phyloP scores from a whole-genome alignment of 1,140 invertebrate genomes.

The Aplysia californica region DNA sequence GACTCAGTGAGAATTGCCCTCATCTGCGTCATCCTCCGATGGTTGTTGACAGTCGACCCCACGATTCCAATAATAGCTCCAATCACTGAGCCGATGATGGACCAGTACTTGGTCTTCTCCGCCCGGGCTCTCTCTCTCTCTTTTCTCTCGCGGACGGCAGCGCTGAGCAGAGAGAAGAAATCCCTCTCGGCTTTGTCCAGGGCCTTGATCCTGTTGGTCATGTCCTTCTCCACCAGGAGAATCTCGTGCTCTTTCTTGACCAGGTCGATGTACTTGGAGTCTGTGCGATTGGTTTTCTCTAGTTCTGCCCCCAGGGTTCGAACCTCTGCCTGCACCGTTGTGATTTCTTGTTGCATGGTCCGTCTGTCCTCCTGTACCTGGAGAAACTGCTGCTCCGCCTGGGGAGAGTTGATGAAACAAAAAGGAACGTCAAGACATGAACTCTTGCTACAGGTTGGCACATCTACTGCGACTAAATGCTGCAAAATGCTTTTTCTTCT shows the following conservation, averaged over 20 bases:
- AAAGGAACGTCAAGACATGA: background rate
- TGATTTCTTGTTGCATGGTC: slow-evolving; percentile 71
- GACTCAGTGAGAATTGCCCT: slow-evolving; percentile 72
- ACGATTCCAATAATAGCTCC: slow-evolving; percentile 77
- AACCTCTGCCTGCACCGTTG: slow-evolving; percentile 72
- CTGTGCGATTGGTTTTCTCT: slow-evolving; percentile 76
- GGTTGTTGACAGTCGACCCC: slow-evolving; percentile 76
- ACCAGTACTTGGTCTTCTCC: slow-evolving; percentile 83
- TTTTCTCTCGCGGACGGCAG: slow-evolving; percentile 78
- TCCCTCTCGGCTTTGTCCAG: slow-evolving; percentile 74
- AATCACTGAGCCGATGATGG: slow-evolving; percentile 78
- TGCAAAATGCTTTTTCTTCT: background rate
- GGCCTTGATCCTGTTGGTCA: slow-evolving; percentile 58
- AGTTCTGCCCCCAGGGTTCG: slow-evolving; percentile 77
- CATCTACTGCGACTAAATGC: background rate
- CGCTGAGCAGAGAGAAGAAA: slow-evolving; percentile 75
- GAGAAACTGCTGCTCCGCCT: slow-evolving; percentile 74
- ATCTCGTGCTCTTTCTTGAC: slow-evolving; percentile 70
- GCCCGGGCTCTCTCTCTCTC: slow-evolving; percentile 80
- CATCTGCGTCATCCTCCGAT: slow-evolving; percentile 76
- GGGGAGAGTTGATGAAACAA: slow-evolving; percentile 24
- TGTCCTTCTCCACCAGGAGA: slow-evolving; percentile 64
- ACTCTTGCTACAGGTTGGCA: background rate
- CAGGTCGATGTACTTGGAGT: slow-evolving; percentile 75
- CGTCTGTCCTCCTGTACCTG: slow-evolving; percentile 73